A percentile compares a stretch with the other conserved stretches of the same genome.
These are phyloP conservation scores for Gasterosteus nipponicus DNA, from an alignment of 2,113 vertebrate species.

Conservation along the genomic window DNA sequence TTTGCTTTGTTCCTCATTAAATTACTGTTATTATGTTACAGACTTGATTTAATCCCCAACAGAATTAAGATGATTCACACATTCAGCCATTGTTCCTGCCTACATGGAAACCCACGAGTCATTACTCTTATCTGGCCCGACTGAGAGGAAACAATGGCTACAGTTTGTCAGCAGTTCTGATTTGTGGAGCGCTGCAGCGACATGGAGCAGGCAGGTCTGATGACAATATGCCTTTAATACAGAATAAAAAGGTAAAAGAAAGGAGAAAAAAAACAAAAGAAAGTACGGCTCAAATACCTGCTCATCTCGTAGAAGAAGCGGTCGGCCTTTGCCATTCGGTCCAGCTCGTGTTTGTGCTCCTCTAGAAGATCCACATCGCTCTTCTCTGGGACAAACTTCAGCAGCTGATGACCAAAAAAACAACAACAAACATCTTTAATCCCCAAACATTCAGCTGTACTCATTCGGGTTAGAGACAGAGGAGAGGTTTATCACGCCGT, in stretches of 20 bases:
- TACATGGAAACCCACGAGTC: conserved; percentile 45
- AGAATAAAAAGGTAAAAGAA: not conserved
- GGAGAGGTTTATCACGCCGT: not conserved
- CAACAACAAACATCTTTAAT: not conserved
- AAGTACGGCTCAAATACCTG: conserved; percentile 79
- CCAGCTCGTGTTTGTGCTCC: conserved; percentile 96
- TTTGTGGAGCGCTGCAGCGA: conserved; percentile 1
- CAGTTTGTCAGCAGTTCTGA: conserved; percentile 46
- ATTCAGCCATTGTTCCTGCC: conserved; percentile 45
- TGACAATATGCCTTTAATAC: not conserved
- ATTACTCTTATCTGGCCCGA: conserved; percentile 39
- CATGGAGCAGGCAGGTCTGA: conserved; percentile 9
- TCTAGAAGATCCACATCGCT: conserved; percentile 94
- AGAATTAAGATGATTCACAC: conserved; percentile 40
- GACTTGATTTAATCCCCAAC: conserved; percentile 13
- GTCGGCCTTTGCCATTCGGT: conserved; percentile 98
- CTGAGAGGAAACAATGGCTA: conserved; percentile 48
- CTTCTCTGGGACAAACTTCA: conserved; percentile 98
- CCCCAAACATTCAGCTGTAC: not conserved
- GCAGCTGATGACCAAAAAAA: conserved; percentile 80
- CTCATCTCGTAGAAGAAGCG: conserved; percentile 99
- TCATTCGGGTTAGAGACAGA: not conserved
- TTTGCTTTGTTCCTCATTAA: conserved; percentile 29
- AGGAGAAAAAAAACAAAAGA: not conserved
- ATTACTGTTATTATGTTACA: conserved; percentile 24